Conservation (phyloP, 2,113 vertebrate genomes). For the Oryzias javanicus region DNA sequence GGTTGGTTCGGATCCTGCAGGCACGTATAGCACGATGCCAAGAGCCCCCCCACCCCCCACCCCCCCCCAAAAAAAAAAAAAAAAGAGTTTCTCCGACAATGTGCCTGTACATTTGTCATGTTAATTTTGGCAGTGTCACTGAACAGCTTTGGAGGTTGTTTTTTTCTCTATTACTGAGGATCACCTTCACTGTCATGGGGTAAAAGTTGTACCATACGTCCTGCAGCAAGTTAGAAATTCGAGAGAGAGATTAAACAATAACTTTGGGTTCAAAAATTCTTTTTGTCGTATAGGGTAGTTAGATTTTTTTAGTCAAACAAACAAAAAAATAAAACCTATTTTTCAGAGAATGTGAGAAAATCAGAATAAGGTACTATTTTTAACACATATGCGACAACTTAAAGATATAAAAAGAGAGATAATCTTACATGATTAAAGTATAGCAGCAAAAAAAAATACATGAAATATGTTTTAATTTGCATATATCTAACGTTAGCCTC, state of each 20-base stretch:
- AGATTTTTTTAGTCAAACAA: constrained; percentile 18
- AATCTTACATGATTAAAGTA: constrained; percentile 11
- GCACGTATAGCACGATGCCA: constrained; percentile 5
- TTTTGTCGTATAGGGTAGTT: constrained; percentile 3
- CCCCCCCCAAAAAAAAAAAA: no score
- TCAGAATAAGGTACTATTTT: not conserved
- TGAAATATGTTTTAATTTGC: constrained; percentile 4
- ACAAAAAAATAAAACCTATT: constrained; percentile 1
- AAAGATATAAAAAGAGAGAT: constrained; percentile 10
- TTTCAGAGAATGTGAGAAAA: constrained; percentile 7
- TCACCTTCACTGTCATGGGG: constrained; percentile 11
- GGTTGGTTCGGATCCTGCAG: constrained; percentile 25
- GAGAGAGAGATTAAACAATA: constrained; percentile 35
- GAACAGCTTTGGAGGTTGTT: constrained; percentile 18
- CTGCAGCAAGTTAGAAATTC: constrained; percentile 25
- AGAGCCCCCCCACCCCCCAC: no score
- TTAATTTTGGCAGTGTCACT: constrained; percentile 15
- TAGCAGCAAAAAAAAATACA: constrained; percentile 8
- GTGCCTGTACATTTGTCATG: constrained; percentile 9
- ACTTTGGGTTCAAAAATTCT: constrained; percentile 22
- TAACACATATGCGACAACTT: constrained; percentile 2
- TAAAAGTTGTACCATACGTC: constrained; percentile 8
- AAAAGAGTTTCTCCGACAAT: not conserved
- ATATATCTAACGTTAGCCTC: constrained; percentile 14
- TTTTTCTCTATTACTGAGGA: constrained; percentile 11